Evolutionary conservation across 2,797 vertebrate species (phyloP).

Genomic region (Gephyroberyx darwinii): DNA sequence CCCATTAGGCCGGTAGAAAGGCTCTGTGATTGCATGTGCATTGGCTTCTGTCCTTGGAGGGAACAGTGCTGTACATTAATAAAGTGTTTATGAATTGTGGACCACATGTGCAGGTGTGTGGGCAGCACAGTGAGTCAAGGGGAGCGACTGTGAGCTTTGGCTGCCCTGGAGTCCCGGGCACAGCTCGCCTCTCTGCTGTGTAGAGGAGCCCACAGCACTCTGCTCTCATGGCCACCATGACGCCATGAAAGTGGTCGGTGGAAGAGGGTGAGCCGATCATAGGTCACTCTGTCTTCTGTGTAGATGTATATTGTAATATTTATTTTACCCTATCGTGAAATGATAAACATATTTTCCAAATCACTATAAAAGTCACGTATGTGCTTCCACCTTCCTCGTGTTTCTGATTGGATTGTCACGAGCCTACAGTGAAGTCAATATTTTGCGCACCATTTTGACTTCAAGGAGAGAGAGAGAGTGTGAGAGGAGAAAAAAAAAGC

Average conservation of each 20-base stretch:
- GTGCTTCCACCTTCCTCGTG: slow-evolving; percentile 1
- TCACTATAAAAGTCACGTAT: too few relatives aligned
- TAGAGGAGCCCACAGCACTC: slow-evolving; percentile 19
- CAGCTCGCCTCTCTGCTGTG: slow-evolving; percentile 36
- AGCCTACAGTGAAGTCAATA: slow-evolving; percentile 40
- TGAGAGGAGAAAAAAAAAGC: not conserved
- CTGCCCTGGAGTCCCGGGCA: slow-evolving; percentile 46
- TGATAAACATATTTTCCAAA: too few relatives aligned
- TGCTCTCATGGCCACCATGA: slow-evolving; percentile 19
- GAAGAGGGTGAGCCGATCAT: slow-evolving; percentile 12
- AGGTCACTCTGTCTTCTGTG: slow-evolving; percentile 9
- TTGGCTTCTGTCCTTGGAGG: slow-evolving; percentile 65
- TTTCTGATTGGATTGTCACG: slow-evolving; percentile 13
- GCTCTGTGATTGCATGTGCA: slow-evolving; percentile 58
- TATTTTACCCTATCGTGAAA: too few relatives aligned
- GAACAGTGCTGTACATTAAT: slow-evolving; percentile 52
- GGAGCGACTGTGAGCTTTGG: slow-evolving; percentile 57
- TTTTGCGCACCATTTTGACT: slow-evolving; percentile 51
- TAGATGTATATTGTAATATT: not conserved
- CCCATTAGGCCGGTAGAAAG: slow-evolving; percentile 12
- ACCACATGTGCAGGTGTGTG: slow-evolving; percentile 70
- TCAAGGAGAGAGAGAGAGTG: not conserved
- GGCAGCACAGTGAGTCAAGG: slow-evolving; percentile 25
- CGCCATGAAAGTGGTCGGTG: not conserved
- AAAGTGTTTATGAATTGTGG: slow-evolving; percentile 74